Percentiles rank a stretch among this genome's conserved stretches.
Conservation (phyloP, 2,888 invertebrate species). For the Blastobasis adustella region DNA sequence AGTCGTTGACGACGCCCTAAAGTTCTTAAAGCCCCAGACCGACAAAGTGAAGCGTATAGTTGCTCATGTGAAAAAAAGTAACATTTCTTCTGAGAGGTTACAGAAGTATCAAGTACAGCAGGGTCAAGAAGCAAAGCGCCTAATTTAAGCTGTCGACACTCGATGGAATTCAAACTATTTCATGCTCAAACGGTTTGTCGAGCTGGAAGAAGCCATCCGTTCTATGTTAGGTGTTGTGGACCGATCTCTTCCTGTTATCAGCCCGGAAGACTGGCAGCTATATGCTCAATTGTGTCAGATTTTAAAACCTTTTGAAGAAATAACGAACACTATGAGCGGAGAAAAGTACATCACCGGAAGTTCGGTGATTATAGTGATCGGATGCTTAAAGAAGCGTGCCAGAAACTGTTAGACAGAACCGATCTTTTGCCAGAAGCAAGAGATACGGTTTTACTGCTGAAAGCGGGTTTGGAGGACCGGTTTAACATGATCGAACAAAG, state of each 20-base stretch:
- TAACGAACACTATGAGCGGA: conserved; percentile 14
- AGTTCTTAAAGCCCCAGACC: neutral
- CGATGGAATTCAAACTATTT: conserved; percentile 22
- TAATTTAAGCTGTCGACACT: conserved; percentile 21
- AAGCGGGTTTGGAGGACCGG: neutral
- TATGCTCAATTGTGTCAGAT: conserved; percentile 13
- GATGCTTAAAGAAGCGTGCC: conserved; percentile 14
- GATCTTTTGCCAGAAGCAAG: neutral
- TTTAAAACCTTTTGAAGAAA: conserved; percentile 16
- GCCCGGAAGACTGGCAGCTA: conserved; percentile 16
- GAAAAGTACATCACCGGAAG: conserved; percentile 19
- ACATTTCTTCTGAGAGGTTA: conserved; percentile 13
- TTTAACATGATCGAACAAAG: neutral
- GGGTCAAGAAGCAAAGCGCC: conserved; percentile 13
- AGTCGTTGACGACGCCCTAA: conserved; percentile 11
- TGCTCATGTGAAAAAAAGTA: conserved; percentile 17
- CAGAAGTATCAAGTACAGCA: conserved; percentile 18
- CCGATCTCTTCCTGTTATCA: conserved; percentile 11
- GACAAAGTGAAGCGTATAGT: conserved; percentile 19
- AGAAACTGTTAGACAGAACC: conserved; percentile 6
- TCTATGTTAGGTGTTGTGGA: conserved; percentile 12
- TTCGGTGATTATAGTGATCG: conserved; percentile 12
- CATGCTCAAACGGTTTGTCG: conserved; percentile 21
- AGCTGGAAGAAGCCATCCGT: conserved; percentile 17
- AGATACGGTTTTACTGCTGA: neutral